Conservation (phyloP, 2,888 invertebrate species). For the Selenia dentaria region DNA sequence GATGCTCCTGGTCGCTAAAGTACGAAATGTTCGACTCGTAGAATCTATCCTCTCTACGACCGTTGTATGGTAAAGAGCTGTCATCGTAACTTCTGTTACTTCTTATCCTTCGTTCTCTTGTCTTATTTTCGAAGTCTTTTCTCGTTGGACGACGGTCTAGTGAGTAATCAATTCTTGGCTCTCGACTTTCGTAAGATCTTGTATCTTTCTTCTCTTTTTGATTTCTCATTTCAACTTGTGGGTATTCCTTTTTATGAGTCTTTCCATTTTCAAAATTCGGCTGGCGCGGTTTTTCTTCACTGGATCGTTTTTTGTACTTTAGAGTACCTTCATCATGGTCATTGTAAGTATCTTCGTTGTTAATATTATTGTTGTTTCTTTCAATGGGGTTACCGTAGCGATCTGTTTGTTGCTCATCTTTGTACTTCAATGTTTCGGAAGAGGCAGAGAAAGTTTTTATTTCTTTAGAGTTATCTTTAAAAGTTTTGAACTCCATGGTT, state of each 20-base stretch:
- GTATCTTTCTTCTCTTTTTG: slow-evolving; percentile 62
- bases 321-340: slow-evolving; percentile 76
- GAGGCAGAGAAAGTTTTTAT: slow-evolving; percentile 80
- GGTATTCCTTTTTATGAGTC: slow-evolving; percentile 63
- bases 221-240: slow-evolving; percentile 66
- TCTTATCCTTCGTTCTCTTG: slow-evolving; percentile 57
- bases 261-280: slow-evolving; percentile 52
- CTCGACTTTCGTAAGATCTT: slow-evolving; percentile 59
- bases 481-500: slow-evolving; percentile 80
- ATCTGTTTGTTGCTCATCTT: slow-evolving; percentile 72
- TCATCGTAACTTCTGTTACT: slow-evolving; percentile 75
- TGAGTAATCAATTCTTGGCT: slow-evolving; percentile 77
- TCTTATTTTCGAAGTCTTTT: slow-evolving; percentile 68
- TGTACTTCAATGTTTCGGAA: slow-evolving; percentile 78
- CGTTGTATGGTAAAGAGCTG: slow-evolving; percentile 71
- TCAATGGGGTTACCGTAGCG: slow-evolving; percentile 76
- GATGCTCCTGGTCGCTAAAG: slow-evolving; percentile 73
- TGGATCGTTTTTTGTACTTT: slow-evolving; percentile 75
- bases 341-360: slow-evolving; percentile 65
- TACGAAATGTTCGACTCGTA: slow-evolving; percentile 78
- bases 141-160: slow-evolving; percentile 68
- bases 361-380: slow-evolving; percentile 64
- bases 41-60: slow-evolving; percentile 71
- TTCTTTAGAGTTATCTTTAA: slow-evolving; percentile 79
- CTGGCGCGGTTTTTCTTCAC: slow-evolving; percentile 69